Percentiles rank a stretch among this genome's conserved stretches.
Conservation (phyloP, 2,888 invertebrate genomes). For the Melanotus villosus region DNA sequence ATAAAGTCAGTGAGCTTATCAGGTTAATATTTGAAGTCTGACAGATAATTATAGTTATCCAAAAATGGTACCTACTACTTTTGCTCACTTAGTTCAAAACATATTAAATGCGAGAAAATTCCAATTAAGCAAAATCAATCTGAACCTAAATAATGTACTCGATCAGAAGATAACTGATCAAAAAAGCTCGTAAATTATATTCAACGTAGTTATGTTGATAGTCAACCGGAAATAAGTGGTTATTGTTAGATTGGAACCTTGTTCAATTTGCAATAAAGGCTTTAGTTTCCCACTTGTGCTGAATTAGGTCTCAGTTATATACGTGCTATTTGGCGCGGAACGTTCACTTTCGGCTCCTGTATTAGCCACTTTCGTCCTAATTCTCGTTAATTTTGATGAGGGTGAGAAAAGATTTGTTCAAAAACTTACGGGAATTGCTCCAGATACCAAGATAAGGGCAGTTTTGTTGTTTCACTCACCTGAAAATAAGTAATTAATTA, state of each 20-base stretch:
- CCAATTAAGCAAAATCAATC: neutral
- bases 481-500: too few relatives aligned
- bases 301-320: conserved; percentile 24
- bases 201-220: conserved; percentile 16
- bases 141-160: neutral
- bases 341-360: conserved; percentile 1
- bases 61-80: too few relatives aligned
- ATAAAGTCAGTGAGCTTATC: too few relatives aligned
- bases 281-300: conserved; percentile 30
- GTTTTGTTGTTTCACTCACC: neutral
- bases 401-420: neutral
- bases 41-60: too few relatives aligned
- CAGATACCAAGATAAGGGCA: neutral
- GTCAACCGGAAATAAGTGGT: conserved; percentile 28
- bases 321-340: conserved; percentile 6
- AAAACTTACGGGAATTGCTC: neutral
- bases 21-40: too few relatives aligned
- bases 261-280: conserved; percentile 35
- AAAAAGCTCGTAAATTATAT: conserved; percentile 21
- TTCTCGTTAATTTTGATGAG: conserved; percentile 9
- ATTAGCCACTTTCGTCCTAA: conserved; percentile 8
- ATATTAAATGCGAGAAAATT: too few relatives aligned
- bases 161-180: conserved; percentile 7
- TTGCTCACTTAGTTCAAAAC: too few relatives aligned
- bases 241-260: conserved; percentile 32